Percentiles rank a stretch among this genome's conserved stretches.
These are phyloP conservation scores for Heterohyrax brucei DNA, from an alignment of 2,797 vertebrate species.

Conservation along the genomic window DNA sequence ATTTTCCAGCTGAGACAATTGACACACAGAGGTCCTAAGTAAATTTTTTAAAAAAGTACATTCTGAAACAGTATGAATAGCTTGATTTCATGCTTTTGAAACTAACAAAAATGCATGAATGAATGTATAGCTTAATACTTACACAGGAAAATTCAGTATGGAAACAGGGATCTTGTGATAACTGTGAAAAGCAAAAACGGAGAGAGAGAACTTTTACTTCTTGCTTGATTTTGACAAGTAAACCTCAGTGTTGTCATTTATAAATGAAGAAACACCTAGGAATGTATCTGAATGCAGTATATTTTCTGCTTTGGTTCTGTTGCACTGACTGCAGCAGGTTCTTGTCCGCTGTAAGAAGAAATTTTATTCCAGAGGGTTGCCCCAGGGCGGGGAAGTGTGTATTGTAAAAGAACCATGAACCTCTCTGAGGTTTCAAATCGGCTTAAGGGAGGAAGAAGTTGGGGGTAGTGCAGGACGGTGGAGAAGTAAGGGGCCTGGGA, in stretches of 20 bases:
- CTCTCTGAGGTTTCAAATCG: background rate
- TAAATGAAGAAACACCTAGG: background rate
- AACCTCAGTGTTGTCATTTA: constrained; percentile 34
- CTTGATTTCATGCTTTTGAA: constrained; percentile 9
- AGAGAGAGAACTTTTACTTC: background rate
- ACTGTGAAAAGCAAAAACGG: background rate
- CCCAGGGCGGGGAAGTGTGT: background rate
- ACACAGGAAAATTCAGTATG: background rate
- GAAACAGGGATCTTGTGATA: background rate
- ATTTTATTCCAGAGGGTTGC: background rate
- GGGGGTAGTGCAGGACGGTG: background rate
- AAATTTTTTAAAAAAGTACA: background rate
- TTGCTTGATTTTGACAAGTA: background rate
- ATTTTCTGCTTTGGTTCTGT: background rate
- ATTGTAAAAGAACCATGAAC: background rate
- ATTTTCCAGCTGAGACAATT: background rate
- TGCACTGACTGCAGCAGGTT: background rate
- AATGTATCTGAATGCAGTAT: background rate
- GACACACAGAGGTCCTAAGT: background rate
- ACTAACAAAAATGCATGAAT: background rate
- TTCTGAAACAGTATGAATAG: background rate
- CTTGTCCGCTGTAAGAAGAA: background rate
- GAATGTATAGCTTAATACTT: background rate
- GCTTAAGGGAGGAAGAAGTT: background rate
- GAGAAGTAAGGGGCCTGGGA: background rate